Base-by-base conservation (phyloP, 2,113 vertebrate genomes). In the Crotalus horridus region DNA sequence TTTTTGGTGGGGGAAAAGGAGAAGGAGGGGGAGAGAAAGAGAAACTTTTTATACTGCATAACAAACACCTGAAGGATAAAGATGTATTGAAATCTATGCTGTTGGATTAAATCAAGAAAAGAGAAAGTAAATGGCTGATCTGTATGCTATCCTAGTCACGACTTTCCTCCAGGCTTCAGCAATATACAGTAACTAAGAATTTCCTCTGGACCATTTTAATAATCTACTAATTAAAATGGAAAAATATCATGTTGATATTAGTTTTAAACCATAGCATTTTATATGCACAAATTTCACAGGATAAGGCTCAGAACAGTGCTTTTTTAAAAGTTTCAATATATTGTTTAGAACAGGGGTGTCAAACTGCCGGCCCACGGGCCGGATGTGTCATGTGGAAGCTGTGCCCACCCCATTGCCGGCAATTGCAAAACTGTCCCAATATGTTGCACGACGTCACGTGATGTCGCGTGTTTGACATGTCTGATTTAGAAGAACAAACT, bases 81-180 rank as follows among this genome's bases (percentile, higher is more conserved):
- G 95, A 51, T 51, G 26, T 88, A 0, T 87, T 33, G 51, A 92
- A 95, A 94, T 93, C 93, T 95, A 23, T 93, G 89, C 90, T 90
- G 54, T 15, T 88, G 24, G 1, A 56, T 91, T 91, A 95, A 85
- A 59, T 86, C 74, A 94, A 95, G 93, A 24, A 94, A 95, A 85
- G 94, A 94, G 54, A 95, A 95, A 94, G 6, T 95, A 96, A 96
- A 96, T 91, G 92, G 59, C 81, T 94, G 46, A 23, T 94, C 64
- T 39, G 12, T 0, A 8, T 46, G 87, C 87, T 10, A 95, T 89
- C 89, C 89, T 55, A 94, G 92, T 0, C 24, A 69, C 93, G 13
- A 46, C 8, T 97, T 64, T 92, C 93, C 91, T 94, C 81, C 13
- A 91, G 53, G 56, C 23, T 74, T 94, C 26, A 93, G 87, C 48